Evolutionary conservation across 2,797 vertebrate species (phyloP).

Genomic region (Scolopax bukidnonensis): DNA sequence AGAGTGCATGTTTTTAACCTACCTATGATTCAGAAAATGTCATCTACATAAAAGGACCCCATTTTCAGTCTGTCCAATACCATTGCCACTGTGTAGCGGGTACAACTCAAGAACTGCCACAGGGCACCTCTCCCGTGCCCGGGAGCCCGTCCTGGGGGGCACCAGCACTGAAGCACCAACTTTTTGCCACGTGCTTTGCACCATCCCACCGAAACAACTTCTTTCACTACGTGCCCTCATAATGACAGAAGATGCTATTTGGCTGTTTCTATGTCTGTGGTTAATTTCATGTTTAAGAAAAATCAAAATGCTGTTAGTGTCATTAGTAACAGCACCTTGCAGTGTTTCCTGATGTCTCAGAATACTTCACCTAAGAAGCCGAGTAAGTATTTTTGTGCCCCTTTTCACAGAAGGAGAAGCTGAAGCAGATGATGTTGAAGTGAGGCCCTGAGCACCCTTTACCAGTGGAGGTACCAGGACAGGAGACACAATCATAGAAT

Average conservation of each 20-base stretch:
- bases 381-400: neutral
- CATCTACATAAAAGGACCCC: neutral
- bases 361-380: neutral
- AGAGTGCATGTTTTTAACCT: neutral
- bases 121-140: neutral
- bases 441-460: neutral
- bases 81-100: neutral
- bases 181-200: neutral
- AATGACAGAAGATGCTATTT: neutral
- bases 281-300: neutral
- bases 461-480: too few relatives aligned
- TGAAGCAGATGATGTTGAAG: neutral
- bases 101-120: neutral
- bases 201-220: accelerated
- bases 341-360: neutral
- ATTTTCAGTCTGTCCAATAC: neutral
- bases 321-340: neutral
- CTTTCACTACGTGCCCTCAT: accelerated
- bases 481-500: neutral
- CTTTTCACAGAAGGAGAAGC: neutral
- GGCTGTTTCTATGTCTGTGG: neutral
- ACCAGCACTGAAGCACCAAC: accelerated
- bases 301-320: neutral
- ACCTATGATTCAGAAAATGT: neutral
- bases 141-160: neutral